Evolutionary conservation across 2,113 vertebrate species (phyloP).

Genomic region (Oryzias celebensis): DNA sequence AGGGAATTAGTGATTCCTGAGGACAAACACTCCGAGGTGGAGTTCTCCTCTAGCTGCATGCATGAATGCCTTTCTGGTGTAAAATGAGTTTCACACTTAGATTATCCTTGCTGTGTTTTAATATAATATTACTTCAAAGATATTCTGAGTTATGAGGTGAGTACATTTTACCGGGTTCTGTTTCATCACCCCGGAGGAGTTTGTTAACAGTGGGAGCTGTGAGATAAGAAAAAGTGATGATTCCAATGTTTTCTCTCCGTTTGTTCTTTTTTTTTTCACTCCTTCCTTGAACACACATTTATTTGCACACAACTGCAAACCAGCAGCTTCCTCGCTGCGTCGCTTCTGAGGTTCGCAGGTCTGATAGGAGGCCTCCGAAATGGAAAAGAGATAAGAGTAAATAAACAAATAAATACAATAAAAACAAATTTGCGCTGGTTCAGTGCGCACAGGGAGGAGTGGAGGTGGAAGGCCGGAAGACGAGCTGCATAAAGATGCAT

Average conservation of each 20-base stretch:
- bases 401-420: slow-evolving; percentile 79
- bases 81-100: slow-evolving; percentile 40
- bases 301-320: slow-evolving; percentile 41
- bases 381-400: slow-evolving; percentile 77
- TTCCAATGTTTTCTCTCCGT: slow-evolving; percentile 73
- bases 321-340: slow-evolving; percentile 63
- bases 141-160: slow-evolving; percentile 56
- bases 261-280: slow-evolving; percentile 78
- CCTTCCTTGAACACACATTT: slow-evolving; percentile 55
- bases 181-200: slow-evolving; percentile 68
- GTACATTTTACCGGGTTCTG: slow-evolving; percentile 51
- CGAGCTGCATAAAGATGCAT: slow-evolving; percentile 51
- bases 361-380: slow-evolving; percentile 76
- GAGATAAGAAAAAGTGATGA: slow-evolving; percentile 77
- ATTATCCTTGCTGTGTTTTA: slow-evolving; percentile 45
- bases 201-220: slow-evolving; percentile 64
- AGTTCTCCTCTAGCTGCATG: slow-evolving; percentile 13
- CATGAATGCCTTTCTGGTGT: slow-evolving; percentile 17
- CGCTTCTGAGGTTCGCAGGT: slow-evolving; percentile 73
- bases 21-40: too few species aligned
- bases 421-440: slow-evolving; percentile 77
- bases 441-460: slow-evolving; percentile 64
- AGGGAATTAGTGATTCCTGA: too few species aligned
- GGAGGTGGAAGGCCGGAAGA: slow-evolving; percentile 41
- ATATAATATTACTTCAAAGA: slow-evolving; percentile 59